Base-by-base conservation (phyloP, 2,888 invertebrate genomes). In the Ditula angustiorana region DNA sequence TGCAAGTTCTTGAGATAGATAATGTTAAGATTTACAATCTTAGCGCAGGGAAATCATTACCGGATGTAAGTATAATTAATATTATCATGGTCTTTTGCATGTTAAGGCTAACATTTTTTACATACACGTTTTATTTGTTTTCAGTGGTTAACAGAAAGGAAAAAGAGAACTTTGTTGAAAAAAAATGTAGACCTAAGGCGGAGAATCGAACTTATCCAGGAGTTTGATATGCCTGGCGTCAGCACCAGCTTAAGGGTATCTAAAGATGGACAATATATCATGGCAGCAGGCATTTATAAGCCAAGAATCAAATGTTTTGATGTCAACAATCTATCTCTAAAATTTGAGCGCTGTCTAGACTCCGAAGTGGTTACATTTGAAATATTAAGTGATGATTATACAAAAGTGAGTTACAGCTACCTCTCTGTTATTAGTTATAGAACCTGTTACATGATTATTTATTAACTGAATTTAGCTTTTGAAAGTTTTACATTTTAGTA, bases 161-260 rank as follows among this genome's bases (percentile, higher is more conserved):
- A 97, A 85, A 95, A 96, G 78, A 94, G 97, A 72, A 95, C 95
- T 5, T 90, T 98, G 68, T 93, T 97, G 57, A 97, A 97, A 85
- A 97, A 97, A 87, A 96, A 98, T 95, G 95, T 96, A 37, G 99
- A 98, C 82, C 94, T 99, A 52, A 94, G 98, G 72, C 94, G 97
- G 73, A 94, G 98, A 79, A 98, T 99, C 75, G 98, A 99, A 88
- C 95, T 99, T 44, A 97, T 99, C 71, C 99, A 99, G 90, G 99
- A 99, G 82, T 99, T 99, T 94, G 98, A 99, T 75, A 99, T 99
- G 99, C 99, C 99, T 24, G 98, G 96, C 53, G 95, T 99, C 0
- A 98, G 98, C 80, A 96, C 96, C 16, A 95, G 95, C 57, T 94
- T 99, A 23, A 94, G 95, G 77, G 94, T 98, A 69, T 97, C 99